Evolutionary conservation across 2,797 vertebrate species (phyloP), one percentile per base, ranked within the genome.

Genomic region (Meriones psammophilus): DNA sequence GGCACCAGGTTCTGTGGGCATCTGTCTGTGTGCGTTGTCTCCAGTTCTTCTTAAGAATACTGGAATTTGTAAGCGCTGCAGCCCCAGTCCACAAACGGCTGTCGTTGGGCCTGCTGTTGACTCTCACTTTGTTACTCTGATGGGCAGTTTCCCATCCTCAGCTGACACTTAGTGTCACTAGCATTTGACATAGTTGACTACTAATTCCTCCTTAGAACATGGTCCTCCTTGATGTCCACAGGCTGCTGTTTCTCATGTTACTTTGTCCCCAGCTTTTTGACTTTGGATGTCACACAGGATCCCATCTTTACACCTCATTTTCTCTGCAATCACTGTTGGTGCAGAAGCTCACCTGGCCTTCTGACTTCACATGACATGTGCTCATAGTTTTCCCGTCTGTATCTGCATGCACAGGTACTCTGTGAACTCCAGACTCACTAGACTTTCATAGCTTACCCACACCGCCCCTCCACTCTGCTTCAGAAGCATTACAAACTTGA

Each of bases 401-500:
- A 0, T 30, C 5, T 86, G 46, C 2, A 33, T 3, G 8, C 50
- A 24, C 20, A 15, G n/a, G 28, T 58, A 50, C 13, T 39, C n/a
- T 28, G 50, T 46, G 30, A n/a, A 28, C 58, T 71, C 77, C 30
- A 54, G 17, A 4, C 80, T 88, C 28, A 4, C 3, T 0, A 50
- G 62, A 33, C 28, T 50, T 8, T 17, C 26, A 14, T n/a, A 68
- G 68, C 10, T 18, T 18, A 0, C 64, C 64, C 15, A 1, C 24
- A 15, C 5, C 28, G 17, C 1, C n/a, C 1, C n/a, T 26, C 10
- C 28, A 30, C 60, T 46, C 17, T 0, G 0, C 60, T 58, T 33
- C 50, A 60, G 14, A 93, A 68, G 8, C 74, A 13, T n/a, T 36
- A 24, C n/a, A 69, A 5, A 4, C 36, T 15, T n/a, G 22, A 46